phyloP scores from a whole-genome alignment of 2,797 vertebrate genomes.

The Mareca penelope region DNA sequence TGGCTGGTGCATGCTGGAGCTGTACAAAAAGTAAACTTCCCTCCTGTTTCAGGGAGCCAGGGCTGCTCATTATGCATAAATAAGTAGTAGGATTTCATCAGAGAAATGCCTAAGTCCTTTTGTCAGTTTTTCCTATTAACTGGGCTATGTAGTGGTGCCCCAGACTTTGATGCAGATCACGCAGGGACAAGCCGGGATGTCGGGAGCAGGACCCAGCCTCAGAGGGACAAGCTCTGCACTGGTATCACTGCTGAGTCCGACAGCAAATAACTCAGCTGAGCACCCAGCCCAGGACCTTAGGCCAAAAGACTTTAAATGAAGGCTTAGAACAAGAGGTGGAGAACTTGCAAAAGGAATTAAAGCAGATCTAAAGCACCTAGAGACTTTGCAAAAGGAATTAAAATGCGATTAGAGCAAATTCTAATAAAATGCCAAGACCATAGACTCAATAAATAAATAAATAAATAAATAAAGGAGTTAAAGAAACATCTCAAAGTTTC shows the following conservation, averaged over 20 bases:
- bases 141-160: neutral
- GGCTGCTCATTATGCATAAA: neutral
- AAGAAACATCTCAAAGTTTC: constrained; percentile 19
- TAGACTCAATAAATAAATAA: neutral
- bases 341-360: constrained; percentile 50
- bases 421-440: neutral
- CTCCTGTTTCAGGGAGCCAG: neutral
- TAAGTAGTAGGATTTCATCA: constrained; percentile 12
- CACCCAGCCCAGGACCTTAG: neutral
- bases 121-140: constrained; percentile 27
- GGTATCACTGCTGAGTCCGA: neutral
- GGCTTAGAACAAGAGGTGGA: constrained; percentile 34
- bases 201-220: neutral
- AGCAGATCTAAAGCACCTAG: constrained; percentile 32
- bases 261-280: neutral
- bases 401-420: constrained; percentile 48
- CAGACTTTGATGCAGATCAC: constrained; percentile 50
- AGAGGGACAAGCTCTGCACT: neutral
- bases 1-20: neutral
- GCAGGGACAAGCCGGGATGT: neutral
- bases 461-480: neutral
- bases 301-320: constrained; percentile 41
- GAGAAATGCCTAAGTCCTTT: constrained; percentile 11
- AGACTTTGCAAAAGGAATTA: constrained; percentile 48
- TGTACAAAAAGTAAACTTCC: neutral